These are phyloP conservation scores for Clarias macrocephalus DNA, from an alignment of 2,113 vertebrate species.

Conservation along the genomic window DNA sequence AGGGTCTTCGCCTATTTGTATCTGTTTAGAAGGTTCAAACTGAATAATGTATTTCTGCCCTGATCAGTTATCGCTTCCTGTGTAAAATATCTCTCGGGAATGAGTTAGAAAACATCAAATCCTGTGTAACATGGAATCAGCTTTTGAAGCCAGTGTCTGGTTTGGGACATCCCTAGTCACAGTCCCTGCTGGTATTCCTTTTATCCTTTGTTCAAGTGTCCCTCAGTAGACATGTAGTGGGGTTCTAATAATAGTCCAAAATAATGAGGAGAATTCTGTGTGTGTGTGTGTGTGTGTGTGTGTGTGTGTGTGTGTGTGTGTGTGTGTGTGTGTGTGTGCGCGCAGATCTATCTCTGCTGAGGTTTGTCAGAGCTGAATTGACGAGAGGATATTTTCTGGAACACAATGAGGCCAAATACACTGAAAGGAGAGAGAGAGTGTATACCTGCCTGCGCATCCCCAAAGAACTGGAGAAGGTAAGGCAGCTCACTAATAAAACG, in stretches of 20 bases:
- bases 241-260: not conserved
- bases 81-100: not conserved
- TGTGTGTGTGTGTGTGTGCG: slow-evolving; percentile 31
- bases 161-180: not conserved
- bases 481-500: not conserved
- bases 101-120: not conserved
- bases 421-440: slow-evolving; percentile 91
- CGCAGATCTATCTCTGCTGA: slow-evolving; percentile 87
- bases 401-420: slow-evolving; percentile 98
- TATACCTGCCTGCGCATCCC: slow-evolving; percentile 97
- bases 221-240: slow-evolving; percentile 1
- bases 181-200: not conserved
- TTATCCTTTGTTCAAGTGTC: not conserved
- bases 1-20: not conserved
- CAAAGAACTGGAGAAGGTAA: slow-evolving; percentile 94
- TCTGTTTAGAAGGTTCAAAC: not conserved
- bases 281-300: not conserved
- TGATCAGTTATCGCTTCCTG: not conserved
- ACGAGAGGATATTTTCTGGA: slow-evolving; percentile 98
- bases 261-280: slow-evolving; percentile 23
- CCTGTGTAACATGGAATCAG: too few relatives aligned
- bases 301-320: slow-evolving; percentile 52
- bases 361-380: slow-evolving; percentile 92
- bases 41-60: not conserved
- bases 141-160: not conserved